These are phyloP conservation scores for Rana temporaria DNA, from an alignment of 2,113 vertebrate genomes.

Conservation along the genomic window DNA sequence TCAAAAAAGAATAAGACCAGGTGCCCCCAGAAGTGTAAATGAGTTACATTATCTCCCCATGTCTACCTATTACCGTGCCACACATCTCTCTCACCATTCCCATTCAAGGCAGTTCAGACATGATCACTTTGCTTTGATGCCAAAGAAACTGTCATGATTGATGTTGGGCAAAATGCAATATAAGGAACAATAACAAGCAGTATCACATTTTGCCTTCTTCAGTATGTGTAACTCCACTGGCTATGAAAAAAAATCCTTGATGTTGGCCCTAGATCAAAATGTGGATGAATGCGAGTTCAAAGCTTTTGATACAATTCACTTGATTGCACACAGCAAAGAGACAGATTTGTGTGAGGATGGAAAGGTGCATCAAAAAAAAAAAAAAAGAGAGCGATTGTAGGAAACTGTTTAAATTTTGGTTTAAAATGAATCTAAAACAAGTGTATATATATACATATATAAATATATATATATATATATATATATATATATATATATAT, in stretches of 20 bases:
- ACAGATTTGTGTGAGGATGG: slow-evolving; percentile 36
- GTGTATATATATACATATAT: background rate
- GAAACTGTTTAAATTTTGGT: background rate
- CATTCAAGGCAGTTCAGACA: slow-evolving; percentile 53
- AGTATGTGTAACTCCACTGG: slow-evolving; percentile 57
- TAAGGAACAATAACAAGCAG: slow-evolving; percentile 57
- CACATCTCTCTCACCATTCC: slow-evolving; percentile 49
- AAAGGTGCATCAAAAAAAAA: slow-evolving; percentile 15
- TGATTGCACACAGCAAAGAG: slow-evolving; percentile 55
- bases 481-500: background rate
- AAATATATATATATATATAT: background rate
- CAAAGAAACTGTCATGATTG: slow-evolving; percentile 56
- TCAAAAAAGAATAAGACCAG: slow-evolving; percentile 6
- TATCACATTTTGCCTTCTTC: slow-evolving; percentile 55
- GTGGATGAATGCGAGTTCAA: slow-evolving; percentile 53
- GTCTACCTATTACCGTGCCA: slow-evolving; percentile 46
- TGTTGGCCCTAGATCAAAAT: slow-evolving; percentile 56
- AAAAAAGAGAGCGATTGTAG: slow-evolving; percentile 1
- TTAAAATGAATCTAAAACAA: background rate
- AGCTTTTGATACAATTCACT: slow-evolving; percentile 59
- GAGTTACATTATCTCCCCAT: slow-evolving; percentile 38
- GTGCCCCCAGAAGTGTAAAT: slow-evolving; percentile 47
- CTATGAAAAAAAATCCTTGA: slow-evolving; percentile 55
- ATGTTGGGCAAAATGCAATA: slow-evolving; percentile 57
- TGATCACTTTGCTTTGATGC: slow-evolving; percentile 55